Conservation (phyloP, 1,140 invertebrate genomes). For the Pseudomyrmex concolor region DNA sequence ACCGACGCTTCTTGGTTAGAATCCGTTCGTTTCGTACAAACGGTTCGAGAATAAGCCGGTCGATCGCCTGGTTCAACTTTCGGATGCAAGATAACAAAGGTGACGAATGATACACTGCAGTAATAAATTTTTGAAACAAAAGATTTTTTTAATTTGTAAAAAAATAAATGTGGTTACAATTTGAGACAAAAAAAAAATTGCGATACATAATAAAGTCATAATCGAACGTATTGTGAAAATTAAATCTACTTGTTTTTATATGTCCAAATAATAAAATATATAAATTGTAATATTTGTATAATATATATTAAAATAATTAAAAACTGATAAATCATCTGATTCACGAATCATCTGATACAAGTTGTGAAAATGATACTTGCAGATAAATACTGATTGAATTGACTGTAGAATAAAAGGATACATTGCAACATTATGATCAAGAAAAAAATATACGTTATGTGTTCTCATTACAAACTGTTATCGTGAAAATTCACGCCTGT, state of each 20-base stretch:
- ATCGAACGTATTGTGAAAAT: background rate
- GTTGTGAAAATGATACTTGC: background rate
- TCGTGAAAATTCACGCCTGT: slow-evolving; percentile 56
- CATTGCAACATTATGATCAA: background rate
- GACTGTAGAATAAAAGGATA: background rate
- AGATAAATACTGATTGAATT: background rate
- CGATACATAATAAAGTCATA: no score
- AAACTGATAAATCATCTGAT: no score
- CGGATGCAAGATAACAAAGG: slow-evolving; percentile 29
- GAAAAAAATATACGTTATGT: slow-evolving; percentile 35
- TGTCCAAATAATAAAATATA: background rate
- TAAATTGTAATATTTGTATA: slow-evolving; percentile 3
- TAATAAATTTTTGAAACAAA: slow-evolving; percentile 29
- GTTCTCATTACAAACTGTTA: slow-evolving; percentile 48
- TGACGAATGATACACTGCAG: slow-evolving; percentile 53
- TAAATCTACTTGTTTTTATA: background rate
- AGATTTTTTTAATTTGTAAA: background rate
- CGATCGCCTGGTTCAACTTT: slow-evolving; percentile 63
- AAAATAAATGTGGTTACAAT: background rate
- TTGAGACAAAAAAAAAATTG: background rate
- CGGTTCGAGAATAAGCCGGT: slow-evolving; percentile 48
- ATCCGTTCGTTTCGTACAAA: slow-evolving; percentile 65
- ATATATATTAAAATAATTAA: background rate
- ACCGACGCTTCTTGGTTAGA: slow-evolving; percentile 72
- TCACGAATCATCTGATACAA: no score